Conservation (phyloP, 2,113 vertebrate genomes). For the Monopterus albus region DNA sequence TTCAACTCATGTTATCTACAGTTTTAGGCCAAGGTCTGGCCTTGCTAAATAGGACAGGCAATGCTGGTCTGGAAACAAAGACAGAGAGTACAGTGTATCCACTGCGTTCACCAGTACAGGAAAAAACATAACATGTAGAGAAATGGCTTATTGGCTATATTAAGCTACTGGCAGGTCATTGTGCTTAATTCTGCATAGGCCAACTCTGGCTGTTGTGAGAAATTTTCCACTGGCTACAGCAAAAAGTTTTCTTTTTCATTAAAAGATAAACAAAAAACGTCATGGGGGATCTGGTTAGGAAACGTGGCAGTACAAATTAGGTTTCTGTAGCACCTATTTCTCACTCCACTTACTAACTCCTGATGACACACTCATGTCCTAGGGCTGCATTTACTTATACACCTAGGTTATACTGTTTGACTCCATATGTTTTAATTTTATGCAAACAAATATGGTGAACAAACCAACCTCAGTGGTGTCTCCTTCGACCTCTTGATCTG, state of each 20-base stretch:
- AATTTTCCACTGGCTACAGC: too few relatives aligned
- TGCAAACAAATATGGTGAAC: constrained; percentile 5
- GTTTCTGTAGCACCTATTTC: not conserved
- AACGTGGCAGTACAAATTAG: not conserved
- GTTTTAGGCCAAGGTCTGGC: not conserved
- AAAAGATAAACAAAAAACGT: not conserved
- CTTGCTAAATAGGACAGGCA: not conserved
- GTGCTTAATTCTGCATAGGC: not conserved
- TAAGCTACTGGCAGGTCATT: not conserved
- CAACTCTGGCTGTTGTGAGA: too few relatives aligned
- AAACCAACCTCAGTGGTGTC: constrained; percentile 68
- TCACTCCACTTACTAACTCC: not conserved
- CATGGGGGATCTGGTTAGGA: not conserved
- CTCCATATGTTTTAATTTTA: not conserved
- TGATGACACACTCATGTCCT: too few relatives aligned
- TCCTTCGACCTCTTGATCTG: constrained; percentile 77
- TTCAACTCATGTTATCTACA: not conserved
- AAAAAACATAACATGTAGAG: too few relatives aligned
- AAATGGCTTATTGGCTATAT: not conserved
- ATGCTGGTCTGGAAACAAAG: not conserved
- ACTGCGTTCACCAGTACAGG: not conserved
- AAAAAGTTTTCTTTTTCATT: too few relatives aligned
- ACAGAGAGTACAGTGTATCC: not conserved
- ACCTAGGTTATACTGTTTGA: not conserved
- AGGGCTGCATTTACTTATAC: too few relatives aligned